Conservation (phyloP, 2,113 vertebrate genomes). For the Phainopepla nitens region DNA sequence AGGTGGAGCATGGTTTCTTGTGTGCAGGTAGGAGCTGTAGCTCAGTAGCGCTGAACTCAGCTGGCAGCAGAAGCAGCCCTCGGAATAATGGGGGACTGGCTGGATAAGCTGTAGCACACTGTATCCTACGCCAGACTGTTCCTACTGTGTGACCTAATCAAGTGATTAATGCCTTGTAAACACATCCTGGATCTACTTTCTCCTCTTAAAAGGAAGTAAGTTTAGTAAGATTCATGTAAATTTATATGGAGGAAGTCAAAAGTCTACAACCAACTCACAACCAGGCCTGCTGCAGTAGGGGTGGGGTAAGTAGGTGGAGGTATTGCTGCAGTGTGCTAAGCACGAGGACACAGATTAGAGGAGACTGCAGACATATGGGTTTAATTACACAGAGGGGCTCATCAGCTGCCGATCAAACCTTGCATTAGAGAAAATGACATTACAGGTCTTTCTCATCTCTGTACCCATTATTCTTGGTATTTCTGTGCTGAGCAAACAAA, state of each 20-base stretch:
- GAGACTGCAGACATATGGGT: not conserved
- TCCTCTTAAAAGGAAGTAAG: not conserved
- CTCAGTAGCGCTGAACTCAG: not conserved
- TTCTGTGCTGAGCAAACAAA: not conserved
- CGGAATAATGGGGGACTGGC: not conserved
- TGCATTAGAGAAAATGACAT: not conserved
- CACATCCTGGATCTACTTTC: not conserved
- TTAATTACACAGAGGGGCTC: not conserved
- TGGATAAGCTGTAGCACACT: not conserved
- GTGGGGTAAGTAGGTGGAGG: not conserved
- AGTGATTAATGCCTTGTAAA: not conserved
- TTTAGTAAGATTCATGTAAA: not conserved
- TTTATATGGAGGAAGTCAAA: not conserved
- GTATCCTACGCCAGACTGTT: not conserved
- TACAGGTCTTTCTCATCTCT: not conserved
- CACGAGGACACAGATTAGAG: not conserved
- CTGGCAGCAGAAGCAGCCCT: not conserved
- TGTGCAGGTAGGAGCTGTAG: fast-evolving
- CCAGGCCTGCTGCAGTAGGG: not conserved
- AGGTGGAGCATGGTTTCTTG: not conserved
- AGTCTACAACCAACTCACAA: not conserved
- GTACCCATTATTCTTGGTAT: not conserved
- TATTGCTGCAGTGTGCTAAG: not conserved
- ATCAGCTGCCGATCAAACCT: not conserved
- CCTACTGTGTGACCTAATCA: not conserved